Percentiles rank a stretch among this genome's conserved stretches.
Evolutionary conservation across 1,140 invertebrate genomes (phyloP).

Genomic region (Pectinophora gossypiella): DNA sequence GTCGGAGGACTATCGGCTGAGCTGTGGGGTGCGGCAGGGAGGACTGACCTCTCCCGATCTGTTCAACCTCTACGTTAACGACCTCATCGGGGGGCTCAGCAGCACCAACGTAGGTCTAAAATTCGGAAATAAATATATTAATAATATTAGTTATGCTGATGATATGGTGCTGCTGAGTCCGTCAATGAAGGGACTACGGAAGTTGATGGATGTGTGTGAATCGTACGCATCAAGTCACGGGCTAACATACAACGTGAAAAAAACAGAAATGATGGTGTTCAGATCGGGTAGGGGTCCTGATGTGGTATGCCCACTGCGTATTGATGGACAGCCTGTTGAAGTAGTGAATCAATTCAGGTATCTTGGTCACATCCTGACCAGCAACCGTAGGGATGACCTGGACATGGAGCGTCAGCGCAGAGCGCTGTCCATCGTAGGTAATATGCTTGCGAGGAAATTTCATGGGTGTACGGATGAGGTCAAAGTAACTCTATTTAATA

Average conservation of each 20-base stretch:
- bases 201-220: constrained; percentile 1
- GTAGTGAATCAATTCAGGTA: background rate
- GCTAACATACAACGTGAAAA: background rate
- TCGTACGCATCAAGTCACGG: background rate
- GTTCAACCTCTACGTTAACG: constrained; percentile 8
- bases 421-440: background rate
- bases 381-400: background rate
- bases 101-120: background rate
- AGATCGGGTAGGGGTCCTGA: background rate
- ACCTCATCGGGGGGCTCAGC: constrained; percentile 5
- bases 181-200: background rate
- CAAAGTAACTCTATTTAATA: background rate
- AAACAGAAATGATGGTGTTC: constrained; percentile 4
- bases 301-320: background rate
- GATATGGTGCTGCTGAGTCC: background rate
- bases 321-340: background rate
- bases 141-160: constrained; percentile 4
- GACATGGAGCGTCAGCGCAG: background rate
- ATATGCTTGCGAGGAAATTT: background rate
- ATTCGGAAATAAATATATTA: background rate
- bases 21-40: constrained; percentile 4
- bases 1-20: background rate
- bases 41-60: constrained; percentile 1
- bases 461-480: background rate
- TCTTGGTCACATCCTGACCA: background rate